phyloP scores from a whole-genome alignment of 2,113 vertebrate species.

The Alligator sinensis region DNA sequence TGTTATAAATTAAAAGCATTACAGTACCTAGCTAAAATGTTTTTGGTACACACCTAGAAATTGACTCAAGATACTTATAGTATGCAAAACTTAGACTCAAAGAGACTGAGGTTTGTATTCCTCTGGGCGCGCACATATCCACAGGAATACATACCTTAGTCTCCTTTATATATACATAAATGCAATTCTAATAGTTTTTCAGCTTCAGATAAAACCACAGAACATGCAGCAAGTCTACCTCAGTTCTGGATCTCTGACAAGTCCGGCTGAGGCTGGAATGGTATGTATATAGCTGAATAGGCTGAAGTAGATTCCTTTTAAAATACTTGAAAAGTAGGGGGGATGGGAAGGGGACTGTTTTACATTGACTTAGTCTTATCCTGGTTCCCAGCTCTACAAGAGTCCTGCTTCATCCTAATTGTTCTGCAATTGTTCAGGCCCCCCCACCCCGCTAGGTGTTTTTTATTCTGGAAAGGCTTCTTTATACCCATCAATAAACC shows the following conservation, averaged over 20 bases:
- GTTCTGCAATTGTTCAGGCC: no score
- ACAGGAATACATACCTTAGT: neutral
- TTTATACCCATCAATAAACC: neutral
- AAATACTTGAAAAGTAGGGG: neutral
- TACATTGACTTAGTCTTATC: neutral
- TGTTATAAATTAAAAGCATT: neutral
- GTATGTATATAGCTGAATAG: neutral
- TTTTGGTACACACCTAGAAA: neutral
- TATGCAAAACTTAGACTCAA: no score
- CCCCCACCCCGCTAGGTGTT: neutral
- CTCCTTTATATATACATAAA: neutral
- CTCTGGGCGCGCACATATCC: neutral
- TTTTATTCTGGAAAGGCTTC: neutral
- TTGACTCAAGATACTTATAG: neutral
- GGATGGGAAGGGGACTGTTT: neutral
- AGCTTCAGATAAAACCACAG: neutral
- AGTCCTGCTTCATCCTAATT: no score
- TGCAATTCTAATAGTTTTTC: neutral
- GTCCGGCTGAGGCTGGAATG: neutral
- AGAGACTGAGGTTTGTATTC: neutral
- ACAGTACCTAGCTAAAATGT: neutral
- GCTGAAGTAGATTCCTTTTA: neutral
- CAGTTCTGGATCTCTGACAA: rapidly evolving
- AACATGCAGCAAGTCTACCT: neutral
- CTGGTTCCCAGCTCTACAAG: neutral